Evolutionary conservation across 2,797 vertebrate genomes (phyloP).

Genomic region (Peromyscus melanophrys): DNA sequence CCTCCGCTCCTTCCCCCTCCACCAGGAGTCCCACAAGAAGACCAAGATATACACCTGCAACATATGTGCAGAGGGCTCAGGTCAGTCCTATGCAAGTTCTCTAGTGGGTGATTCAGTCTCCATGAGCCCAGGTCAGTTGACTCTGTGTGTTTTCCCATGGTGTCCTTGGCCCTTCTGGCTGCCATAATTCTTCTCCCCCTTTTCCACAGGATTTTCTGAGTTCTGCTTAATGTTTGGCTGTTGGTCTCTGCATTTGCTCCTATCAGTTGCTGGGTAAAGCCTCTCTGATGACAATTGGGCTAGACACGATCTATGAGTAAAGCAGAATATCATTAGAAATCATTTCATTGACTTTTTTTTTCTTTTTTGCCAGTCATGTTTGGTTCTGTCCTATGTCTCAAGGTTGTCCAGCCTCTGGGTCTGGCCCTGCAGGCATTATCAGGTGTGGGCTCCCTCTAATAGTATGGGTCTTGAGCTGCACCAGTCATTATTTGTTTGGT

Average conservation of each 20-base stretch:
- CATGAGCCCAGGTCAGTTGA: not conserved
- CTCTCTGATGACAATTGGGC: not conserved
- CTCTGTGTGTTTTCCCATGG: not conserved
- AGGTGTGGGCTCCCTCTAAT: not conserved
- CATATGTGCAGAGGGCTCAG: not conserved
- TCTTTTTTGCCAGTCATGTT: not conserved
- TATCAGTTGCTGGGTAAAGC: not conserved
- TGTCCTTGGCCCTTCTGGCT: not conserved
- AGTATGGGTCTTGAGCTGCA: not conserved
- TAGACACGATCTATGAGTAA: not conserved
- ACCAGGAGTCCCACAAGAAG: not conserved
- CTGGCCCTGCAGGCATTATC: not conserved
- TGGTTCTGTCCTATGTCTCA: not conserved
- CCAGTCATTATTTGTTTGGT: not conserved
- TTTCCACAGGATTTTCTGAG: not conserved
- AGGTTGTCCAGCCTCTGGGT: not conserved
- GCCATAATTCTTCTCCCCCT: not conserved
- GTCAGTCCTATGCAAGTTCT: not conserved
- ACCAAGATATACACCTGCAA: not conserved
- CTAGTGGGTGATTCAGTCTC: not conserved
- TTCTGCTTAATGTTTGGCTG: not conserved
- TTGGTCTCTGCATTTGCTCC: not conserved
- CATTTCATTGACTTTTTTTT: not conserved
- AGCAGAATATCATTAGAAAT: not conserved
- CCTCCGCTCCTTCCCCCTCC: accelerated